Base-by-base conservation (phyloP, 2,797 vertebrate species). In the Heteromormyrus szaboi region DNA sequence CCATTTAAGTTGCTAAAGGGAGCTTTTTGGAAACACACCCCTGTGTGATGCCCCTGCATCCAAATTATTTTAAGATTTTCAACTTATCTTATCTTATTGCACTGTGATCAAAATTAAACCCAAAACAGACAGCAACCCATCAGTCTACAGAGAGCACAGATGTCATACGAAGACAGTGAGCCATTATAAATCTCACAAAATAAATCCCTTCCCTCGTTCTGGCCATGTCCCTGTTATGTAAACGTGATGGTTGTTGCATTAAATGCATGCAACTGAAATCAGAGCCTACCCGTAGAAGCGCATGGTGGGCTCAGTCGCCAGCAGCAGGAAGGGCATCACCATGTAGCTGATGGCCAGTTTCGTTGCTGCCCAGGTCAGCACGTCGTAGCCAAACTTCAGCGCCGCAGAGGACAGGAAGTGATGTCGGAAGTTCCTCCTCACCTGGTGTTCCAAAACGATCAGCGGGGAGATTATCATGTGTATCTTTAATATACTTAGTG, bases 331-430 rank as follows among this genome's bases (percentile, higher is more conserved):
- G 0, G 98, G 98, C 12, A 97, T 97, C 0, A 97, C 97, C 0
- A 96, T 98, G 92, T 99, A 99, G 51, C 96, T 96, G 91, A 99
- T 96, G 0, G 97, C 95, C 89, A 99, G 91, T 90, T 99, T 98
- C 0, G 98, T 99, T 88, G 93, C 94, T 0, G 93, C 94, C 98
- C 98, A 99, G 0, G 98, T 99, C 2, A 96, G 65, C 17, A 97
- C 0, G 0, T 99, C 98, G 0, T 99, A 99, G 3, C 89, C 85
- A 8, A 92, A 54, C 93, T 98, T 99, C 85, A 95, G 88, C 25
- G 89, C 89, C 91, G 90, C 91, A 88, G 95, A 96, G 0, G 94
- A 95, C 90, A 97, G 93, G 94, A 99, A 97, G 95, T 94, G 89
- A 89, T 93, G 96, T 19, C 97, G 96, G 90, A 94, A 94, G 88